Evolutionary conservation across 2,113 vertebrate genomes (phyloP).

Genomic region (Orcinus orca): DNA sequence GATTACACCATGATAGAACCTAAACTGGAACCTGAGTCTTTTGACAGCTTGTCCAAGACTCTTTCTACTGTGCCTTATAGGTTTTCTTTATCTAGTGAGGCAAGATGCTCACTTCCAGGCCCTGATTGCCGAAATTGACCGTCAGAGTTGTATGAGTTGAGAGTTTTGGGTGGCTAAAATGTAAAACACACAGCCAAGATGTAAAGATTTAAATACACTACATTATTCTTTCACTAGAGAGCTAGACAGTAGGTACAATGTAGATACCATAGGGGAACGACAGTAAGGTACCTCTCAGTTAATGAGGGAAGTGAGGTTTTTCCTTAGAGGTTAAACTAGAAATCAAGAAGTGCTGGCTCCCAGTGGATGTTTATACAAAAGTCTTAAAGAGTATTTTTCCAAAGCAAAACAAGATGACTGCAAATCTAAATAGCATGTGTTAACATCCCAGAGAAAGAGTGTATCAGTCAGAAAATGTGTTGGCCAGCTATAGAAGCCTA

Average conservation of each 20-base stretch:
- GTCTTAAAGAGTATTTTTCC: background rate
- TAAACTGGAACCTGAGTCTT: background rate
- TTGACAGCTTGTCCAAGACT: background rate
- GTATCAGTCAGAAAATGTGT: background rate
- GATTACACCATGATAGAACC: background rate
- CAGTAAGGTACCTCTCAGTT: background rate
- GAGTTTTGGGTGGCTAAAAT: background rate
- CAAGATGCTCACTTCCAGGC: slow-evolving; percentile 6
- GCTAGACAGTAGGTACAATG: background rate
- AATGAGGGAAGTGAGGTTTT: background rate
- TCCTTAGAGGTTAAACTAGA: background rate
- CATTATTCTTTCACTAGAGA: background rate
- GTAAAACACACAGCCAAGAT: background rate
- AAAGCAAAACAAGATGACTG: background rate
- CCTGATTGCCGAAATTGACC: background rate
- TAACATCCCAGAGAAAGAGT: background rate
- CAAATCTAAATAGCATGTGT: background rate
- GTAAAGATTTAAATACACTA: background rate
- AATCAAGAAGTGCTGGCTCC: background rate
- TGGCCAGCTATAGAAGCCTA: background rate
- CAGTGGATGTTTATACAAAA: background rate
- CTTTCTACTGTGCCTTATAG: background rate
- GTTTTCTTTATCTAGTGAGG: background rate
- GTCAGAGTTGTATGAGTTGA: slow-evolving; percentile 6
- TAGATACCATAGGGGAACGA: background rate